These are phyloP conservation scores for Leucoraja erinaceus DNA, from an alignment of 2,113 vertebrate species.

Conservation along the genomic window DNA sequence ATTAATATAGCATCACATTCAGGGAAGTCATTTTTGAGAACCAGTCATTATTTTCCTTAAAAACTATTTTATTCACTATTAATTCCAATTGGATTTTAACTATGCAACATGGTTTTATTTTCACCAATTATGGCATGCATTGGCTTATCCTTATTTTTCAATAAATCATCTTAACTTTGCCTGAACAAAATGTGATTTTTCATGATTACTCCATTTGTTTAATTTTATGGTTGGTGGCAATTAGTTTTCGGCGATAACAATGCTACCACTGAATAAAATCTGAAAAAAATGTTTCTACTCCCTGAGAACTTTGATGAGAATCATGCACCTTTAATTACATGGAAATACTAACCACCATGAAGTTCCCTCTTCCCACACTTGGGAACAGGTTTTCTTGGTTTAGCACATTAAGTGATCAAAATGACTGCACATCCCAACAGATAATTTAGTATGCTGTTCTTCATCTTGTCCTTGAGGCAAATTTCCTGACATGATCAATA, in stretches of 20 bases:
- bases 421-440: not conserved
- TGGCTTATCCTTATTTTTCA: too few relatives aligned
- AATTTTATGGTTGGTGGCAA: too few relatives aligned
- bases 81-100: not conserved
- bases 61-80: slow-evolving; percentile 10
- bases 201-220: too few relatives aligned
- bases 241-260: too few relatives aligned
- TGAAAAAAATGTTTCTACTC: too few relatives aligned
- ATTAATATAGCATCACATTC: not conserved
- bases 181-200: too few relatives aligned
- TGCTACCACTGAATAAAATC: too few relatives aligned
- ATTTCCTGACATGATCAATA: not conserved
- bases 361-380: not conserved
- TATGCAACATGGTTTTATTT: not conserved
- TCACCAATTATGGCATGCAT: too few relatives aligned
- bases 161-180: too few relatives aligned
- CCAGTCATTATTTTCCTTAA: not conserved
- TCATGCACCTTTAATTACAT: too few relatives aligned
- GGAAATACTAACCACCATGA: not conserved
- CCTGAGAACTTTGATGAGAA: too few relatives aligned
- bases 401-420: not conserved
- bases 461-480: not conserved
- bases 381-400: not conserved
- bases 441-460: not conserved
- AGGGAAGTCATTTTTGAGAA: not conserved